Evolutionary conservation across 2,888 invertebrate genomes (phyloP).

Genomic region (Lepetodrilus schrolli): DNA sequence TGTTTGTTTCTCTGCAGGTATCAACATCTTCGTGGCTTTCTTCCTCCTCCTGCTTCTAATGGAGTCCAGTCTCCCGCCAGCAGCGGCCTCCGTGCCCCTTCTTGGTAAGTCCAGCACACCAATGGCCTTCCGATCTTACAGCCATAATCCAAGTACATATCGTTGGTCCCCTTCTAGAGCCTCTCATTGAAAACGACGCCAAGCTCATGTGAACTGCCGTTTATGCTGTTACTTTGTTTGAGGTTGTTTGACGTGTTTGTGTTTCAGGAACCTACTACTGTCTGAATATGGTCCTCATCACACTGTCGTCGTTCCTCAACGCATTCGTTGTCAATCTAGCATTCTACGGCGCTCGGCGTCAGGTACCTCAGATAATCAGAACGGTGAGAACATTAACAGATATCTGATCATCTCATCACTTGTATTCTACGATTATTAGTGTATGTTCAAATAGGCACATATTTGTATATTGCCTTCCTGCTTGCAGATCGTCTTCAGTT

Average conservation of each 20-base stretch:
- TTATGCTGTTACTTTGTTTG: too few relatives aligned
- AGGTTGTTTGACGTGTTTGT: too few relatives aligned
- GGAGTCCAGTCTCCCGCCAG: slow-evolving; percentile 69
- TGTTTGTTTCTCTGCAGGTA: slow-evolving; percentile 56
- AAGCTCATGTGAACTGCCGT: too few relatives aligned
- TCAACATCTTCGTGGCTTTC: slow-evolving; percentile 73
- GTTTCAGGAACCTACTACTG: slow-evolving; percentile 75
- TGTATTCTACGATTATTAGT: neutral
- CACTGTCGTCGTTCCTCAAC: slow-evolving; percentile 74
- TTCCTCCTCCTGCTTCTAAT: slow-evolving; percentile 70
- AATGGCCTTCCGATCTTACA: too few relatives aligned
- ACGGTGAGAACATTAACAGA: slow-evolving; percentile 54
- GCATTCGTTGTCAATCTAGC: slow-evolving; percentile 75
- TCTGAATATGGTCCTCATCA: slow-evolving; percentile 75
- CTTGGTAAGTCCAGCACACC: slow-evolving; percentile 67
- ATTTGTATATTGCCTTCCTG: neutral
- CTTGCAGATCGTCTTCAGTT: slow-evolving; percentile 67
- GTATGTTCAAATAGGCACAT: neutral
- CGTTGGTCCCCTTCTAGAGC: too few relatives aligned
- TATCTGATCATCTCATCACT: neutral
- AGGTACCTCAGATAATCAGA: slow-evolving; percentile 67
- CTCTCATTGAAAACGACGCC: too few relatives aligned
- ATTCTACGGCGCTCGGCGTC: slow-evolving; percentile 72
- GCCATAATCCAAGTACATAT: too few relatives aligned
- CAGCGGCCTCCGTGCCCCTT: slow-evolving; percentile 67